phyloP scores from a whole-genome alignment of 2,888 invertebrate genomes.

The Eumerus sabulonum region DNA sequence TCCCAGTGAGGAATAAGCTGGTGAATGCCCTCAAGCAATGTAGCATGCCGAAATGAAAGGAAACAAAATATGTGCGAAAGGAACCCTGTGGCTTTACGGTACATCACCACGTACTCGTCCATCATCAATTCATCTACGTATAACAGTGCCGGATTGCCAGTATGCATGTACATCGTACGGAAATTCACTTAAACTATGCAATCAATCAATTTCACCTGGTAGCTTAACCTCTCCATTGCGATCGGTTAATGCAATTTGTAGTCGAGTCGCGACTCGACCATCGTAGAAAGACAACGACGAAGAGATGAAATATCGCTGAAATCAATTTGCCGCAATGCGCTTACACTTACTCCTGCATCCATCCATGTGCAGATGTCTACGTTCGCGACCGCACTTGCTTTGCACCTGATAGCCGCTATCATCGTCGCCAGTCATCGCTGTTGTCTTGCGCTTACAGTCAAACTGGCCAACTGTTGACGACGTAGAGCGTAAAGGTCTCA shows the following conservation, averaged over 20 bases:
- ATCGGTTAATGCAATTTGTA: constrained; percentile 61
- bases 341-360: constrained; percentile 1
- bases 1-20: too few relatives aligned
- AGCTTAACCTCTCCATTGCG: constrained; percentile 61
- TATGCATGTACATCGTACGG: background rate
- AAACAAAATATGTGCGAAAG: constrained; percentile 21
- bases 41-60: constrained; percentile 6
- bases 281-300: constrained; percentile 26
- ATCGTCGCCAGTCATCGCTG: constrained; percentile 60
- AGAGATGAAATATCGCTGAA: constrained; percentile 64
- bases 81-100: constrained; percentile 21
- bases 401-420: constrained; percentile 65
- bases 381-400: constrained; percentile 24
- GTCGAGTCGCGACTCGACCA: constrained; percentile 11
- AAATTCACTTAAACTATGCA: constrained; percentile 59
- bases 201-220: constrained; percentile 63
- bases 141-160: too few relatives aligned
- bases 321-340: constrained; percentile 63
- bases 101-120: constrained; percentile 20
- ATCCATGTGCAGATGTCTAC: too few relatives aligned
- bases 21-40: constrained; percentile 3
- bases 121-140: background rate
- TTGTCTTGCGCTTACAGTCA: constrained; percentile 32
- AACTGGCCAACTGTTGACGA: constrained; percentile 42
- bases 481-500: constrained; percentile 56